Base-by-base conservation (phyloP, 1,140 invertebrate species). In the Oreohelix idahoensis region DNA sequence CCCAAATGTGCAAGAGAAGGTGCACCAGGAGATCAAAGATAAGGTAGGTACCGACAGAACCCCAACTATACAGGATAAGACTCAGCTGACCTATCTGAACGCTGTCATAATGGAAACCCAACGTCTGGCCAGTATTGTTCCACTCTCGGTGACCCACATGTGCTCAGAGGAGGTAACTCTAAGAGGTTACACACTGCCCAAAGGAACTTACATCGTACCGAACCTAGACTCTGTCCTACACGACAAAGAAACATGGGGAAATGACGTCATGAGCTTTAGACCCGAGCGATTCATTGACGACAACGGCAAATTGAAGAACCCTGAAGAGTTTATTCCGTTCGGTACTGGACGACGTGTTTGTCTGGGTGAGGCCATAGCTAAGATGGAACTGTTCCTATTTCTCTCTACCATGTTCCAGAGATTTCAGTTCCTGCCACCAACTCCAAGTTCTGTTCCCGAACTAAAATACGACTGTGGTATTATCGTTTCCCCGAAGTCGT, bases 11-110 rank as follows among this genome's bases (percentile, higher is more conserved):
- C 96, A 97, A 90, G 94, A 93, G 36, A 95, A 95, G 26, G 96
- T 98, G 0, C 96, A 97, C 92, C 95, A 97, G 79, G 97, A 99
- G 92, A 93, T 99, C 32, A 97, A 98, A 85, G 36, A 77, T 75
- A 83, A 80, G 20, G 63, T 87, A 13, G 83, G 85, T 5, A 23
- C 32, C n/a, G 53, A 36, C 11, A 42, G 87, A 23, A 36, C 29
- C 13, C 85, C 86, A 0, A 84, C 39, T 23, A 51, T 87, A 39
- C 71, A 77, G 1, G 87, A 89, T 78, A 83, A 77, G 39, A 29
- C 75, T 26, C 66, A 83, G 1, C 85, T 89, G 26, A 78, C 83
- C 17, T 88, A 86, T 53, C 79, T 87, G 32, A 83, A 87, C 23
- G 87, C 88, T 51, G 83, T 87, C 2, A 83, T 88, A 13, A 70